phyloP scores from a whole-genome alignment of 2,888 invertebrate species.

The Rhagonycha lutea region DNA sequence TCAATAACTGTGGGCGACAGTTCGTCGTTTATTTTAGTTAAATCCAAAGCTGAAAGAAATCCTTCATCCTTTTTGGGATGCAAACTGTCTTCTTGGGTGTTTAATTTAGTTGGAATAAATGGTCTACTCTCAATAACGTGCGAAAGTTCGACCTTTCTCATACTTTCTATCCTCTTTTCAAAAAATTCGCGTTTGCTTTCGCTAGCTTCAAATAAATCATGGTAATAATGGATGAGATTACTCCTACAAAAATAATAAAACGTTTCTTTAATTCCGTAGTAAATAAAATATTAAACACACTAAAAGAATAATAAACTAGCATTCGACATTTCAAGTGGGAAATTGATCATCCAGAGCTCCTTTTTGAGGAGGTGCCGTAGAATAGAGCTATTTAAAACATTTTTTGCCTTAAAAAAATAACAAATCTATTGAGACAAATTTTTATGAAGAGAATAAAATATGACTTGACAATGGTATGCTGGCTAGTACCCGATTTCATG shows the following conservation, averaged over 20 bases:
- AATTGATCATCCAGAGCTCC: no score
- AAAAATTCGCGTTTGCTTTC: constrained; percentile 57
- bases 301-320: no score
- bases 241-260: constrained; percentile 53
- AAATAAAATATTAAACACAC: no score
- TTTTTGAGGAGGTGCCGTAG: no score
- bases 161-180: constrained; percentile 42
- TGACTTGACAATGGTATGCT: no score
- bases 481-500: no score
- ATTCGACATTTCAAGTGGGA: no score
- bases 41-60: neutral
- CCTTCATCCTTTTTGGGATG: neutral
- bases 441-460: no score
- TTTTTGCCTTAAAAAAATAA: no score
- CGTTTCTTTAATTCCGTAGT: neutral
- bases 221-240: constrained; percentile 66
- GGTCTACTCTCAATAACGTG: neutral
- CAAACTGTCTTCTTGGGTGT: neutral
- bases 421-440: no score
- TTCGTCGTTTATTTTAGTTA: neutral
- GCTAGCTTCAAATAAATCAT: constrained; percentile 64
- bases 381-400: no score
- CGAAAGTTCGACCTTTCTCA: constrained; percentile 22
- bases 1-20: neutral
- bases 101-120: neutral